Evolutionary conservation across 1,140 invertebrate species (phyloP).

Genomic region (Neodiprion lecontei): DNA sequence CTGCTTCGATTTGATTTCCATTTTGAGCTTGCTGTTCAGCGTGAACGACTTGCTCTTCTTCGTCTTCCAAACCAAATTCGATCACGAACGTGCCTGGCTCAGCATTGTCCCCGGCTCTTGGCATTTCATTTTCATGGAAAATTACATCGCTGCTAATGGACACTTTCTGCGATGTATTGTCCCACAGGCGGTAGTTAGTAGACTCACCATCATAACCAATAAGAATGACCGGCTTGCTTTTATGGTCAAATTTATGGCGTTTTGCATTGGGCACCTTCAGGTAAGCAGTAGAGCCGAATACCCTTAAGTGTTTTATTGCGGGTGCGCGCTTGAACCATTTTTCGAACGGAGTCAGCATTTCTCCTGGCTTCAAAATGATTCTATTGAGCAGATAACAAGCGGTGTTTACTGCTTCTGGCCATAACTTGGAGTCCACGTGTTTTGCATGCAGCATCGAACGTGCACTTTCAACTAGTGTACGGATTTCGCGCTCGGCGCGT

Average conservation of each 20-base stretch:
- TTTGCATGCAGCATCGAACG: constrained; percentile 45
- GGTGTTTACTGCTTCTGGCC: constrained; percentile 56
- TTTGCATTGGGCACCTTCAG: constrained; percentile 39
- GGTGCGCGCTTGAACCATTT: constrained; percentile 55
- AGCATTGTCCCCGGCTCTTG: background rate
- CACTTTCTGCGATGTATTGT: constrained; percentile 25
- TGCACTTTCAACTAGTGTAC: constrained; percentile 51
- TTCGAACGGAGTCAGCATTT: constrained; percentile 54
- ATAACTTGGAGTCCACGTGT: constrained; percentile 47
- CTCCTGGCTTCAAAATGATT: constrained; percentile 17
- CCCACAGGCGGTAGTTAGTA: constrained; percentile 37
- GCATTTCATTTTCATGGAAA: constrained; percentile 34
- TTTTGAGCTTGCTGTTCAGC: background rate
- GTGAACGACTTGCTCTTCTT: background rate
- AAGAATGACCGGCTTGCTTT: constrained; percentile 38
- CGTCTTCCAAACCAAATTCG: background rate
- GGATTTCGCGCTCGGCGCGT: constrained; percentile 47
- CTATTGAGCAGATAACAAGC: constrained; percentile 37
- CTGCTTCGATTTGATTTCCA: background rate
- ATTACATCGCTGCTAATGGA: constrained; percentile 36
- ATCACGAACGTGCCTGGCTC: background rate
- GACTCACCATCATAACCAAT: constrained; percentile 40
- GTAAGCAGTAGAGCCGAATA: constrained; percentile 56
- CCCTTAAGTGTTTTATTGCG: constrained; percentile 50
- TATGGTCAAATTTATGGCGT: constrained; percentile 39